Evolutionary conservation across 1,140 invertebrate species (phyloP).

Genomic region (Yoshiicerus persimilis): DNA sequence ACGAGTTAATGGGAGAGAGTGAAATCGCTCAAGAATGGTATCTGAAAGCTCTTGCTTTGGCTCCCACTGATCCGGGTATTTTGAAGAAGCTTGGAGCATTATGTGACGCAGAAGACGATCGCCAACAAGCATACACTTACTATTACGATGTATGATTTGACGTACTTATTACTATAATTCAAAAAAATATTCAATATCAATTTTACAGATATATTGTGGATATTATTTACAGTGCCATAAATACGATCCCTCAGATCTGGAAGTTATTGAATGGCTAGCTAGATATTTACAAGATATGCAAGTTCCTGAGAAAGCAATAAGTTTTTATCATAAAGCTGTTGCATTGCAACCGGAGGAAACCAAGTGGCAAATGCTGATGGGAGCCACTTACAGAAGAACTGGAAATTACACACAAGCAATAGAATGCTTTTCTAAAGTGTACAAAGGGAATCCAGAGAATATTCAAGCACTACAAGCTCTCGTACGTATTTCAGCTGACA

Average conservation of each 20-base stretch:
- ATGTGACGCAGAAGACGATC: constrained; percentile 81
- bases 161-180: not conserved
- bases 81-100: constrained; percentile 81
- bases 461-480: constrained; percentile 72
- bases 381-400: constrained; percentile 76
- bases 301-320: constrained; percentile 84
- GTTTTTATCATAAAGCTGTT: constrained; percentile 83
- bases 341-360: constrained; percentile 82
- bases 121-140: constrained; percentile 89
- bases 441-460: constrained; percentile 43
- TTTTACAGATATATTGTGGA: not conserved
- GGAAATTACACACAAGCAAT: constrained; percentile 83
- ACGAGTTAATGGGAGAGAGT: constrained; percentile 71
- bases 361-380: constrained; percentile 81
- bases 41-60: constrained; percentile 78
- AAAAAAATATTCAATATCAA: not conserved
- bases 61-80: constrained; percentile 79
- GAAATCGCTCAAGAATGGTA: constrained; percentile 82
- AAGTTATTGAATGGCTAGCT: constrained; percentile 87
- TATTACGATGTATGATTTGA: constrained; percentile 74
- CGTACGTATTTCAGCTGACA: constrained; percentile 75
- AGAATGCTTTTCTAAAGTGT: constrained; percentile 67
- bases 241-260: constrained; percentile 84
- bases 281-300: constrained; percentile 89
- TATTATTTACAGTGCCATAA: constrained; percentile 69